These are phyloP conservation scores for Resseliella maxima DNA, from an alignment of 2,888 invertebrate species.

Conservation along the genomic window DNA sequence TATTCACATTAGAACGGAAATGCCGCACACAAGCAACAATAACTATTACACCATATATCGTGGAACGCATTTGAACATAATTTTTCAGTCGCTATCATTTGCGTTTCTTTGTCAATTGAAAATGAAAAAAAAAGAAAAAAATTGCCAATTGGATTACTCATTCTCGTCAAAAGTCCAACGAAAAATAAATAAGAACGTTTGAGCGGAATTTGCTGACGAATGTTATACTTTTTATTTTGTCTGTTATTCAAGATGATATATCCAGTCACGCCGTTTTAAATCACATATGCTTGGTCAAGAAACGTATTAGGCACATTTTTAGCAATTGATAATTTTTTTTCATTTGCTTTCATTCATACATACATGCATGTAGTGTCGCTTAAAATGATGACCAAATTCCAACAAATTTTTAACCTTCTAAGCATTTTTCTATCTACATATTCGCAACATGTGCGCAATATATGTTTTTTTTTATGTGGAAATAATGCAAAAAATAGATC, in stretches of 20 bases:
- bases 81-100: neutral
- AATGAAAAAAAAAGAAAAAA: too few relatives aligned
- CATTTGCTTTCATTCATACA: neutral
- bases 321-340: neutral
- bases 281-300: neutral
- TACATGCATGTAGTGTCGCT: neutral
- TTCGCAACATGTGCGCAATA: constrained; percentile 25
- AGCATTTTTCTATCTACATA: neutral
- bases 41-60: neutral
- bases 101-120: neutral
- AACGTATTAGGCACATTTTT: neutral
- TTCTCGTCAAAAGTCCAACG: neutral
- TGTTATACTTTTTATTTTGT: neutral
- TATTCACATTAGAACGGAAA: too few relatives aligned
- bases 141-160: neutral
- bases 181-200: neutral
- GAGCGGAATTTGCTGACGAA: neutral
- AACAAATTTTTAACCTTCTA: neutral
- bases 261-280: neutral
- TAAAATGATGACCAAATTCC: neutral
- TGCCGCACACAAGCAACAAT: neutral
- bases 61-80: neutral
- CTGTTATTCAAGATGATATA: neutral
- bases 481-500: constrained; percentile 25
- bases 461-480: neutral